These are phyloP conservation scores for Subacronicta megacephala DNA, from an alignment of 2,888 invertebrate species.

Conservation along the genomic window DNA sequence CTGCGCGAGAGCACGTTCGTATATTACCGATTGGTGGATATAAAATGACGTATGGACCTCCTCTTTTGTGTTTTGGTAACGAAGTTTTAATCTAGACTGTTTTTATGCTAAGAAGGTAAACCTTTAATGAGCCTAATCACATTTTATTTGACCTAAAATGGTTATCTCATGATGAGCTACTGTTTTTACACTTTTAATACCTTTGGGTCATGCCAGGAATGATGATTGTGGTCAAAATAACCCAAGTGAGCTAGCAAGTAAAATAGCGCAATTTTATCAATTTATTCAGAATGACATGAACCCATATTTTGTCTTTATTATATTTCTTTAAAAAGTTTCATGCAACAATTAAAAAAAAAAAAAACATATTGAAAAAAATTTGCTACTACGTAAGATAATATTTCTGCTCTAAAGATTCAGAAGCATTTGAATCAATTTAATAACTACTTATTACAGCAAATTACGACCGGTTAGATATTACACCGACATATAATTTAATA, in stretches of 20 bases:
- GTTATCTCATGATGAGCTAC: slow-evolving; percentile 1
- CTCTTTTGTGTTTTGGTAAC: slow-evolving; percentile 57
- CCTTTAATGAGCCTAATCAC: slow-evolving; percentile 32
- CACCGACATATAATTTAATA: slow-evolving; percentile 3
- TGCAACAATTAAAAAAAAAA: no score
- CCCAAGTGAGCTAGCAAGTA: no score
- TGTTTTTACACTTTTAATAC: not conserved
- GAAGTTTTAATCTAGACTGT: slow-evolving; percentile 54
- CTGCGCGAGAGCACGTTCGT: slow-evolving; percentile 57
- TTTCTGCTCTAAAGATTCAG: not conserved
- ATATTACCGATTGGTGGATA: slow-evolving; percentile 38
- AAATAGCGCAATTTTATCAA: no score
- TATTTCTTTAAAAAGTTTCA: no score
- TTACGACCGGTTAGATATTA: slow-evolving; percentile 3
- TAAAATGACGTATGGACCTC: slow-evolving; percentile 49
- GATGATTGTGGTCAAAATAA: no score
- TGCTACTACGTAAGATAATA: no score
- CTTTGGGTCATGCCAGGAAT: no score
- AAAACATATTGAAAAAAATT: no score
- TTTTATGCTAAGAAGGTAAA: slow-evolving; percentile 50
- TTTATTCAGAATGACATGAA: no score
- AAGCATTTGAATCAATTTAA: not conserved
- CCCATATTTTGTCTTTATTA: no score
- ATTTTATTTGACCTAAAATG: slow-evolving; percentile 27
- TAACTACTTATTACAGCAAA: not conserved